These are phyloP conservation scores for Hephaestus fuliginosus DNA, from an alignment of 2,797 vertebrate species.

Conservation along the genomic window DNA sequence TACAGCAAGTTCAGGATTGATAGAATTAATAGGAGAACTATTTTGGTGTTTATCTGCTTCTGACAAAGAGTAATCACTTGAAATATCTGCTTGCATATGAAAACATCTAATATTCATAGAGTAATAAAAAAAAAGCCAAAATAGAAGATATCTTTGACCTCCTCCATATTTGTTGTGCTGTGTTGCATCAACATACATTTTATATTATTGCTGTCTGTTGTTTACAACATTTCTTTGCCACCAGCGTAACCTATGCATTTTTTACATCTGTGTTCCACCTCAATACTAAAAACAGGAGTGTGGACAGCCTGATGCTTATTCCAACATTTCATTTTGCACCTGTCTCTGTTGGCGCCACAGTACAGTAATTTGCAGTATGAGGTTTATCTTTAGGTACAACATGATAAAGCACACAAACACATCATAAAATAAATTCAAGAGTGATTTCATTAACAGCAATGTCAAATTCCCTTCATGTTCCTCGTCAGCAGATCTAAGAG, in stretches of 20 bases:
- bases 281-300: not conserved
- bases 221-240: constrained; percentile 13
- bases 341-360: not conserved
- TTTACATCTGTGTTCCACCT: constrained; percentile 6
- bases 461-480: not conserved
- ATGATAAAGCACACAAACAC: not conserved
- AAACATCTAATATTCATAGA: constrained; percentile 30
- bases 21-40: not conserved
- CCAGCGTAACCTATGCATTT: not conserved
- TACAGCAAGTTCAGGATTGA: not conserved
- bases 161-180: constrained; percentile 5
- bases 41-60: not conserved
- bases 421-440: constrained; percentile 8
- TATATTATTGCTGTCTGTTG: constrained; percentile 22
- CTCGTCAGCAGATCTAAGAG: constrained; percentile 6
- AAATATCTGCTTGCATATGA: constrained; percentile 3
- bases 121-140: constrained; percentile 1
- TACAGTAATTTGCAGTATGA: constrained; percentile 6
- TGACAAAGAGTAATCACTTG: not conserved
- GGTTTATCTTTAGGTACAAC: constrained; percentile 9
- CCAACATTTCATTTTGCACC: constrained; percentile 16
- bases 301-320: not conserved
- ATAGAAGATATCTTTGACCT: constrained; percentile 4
- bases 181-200: constrained; percentile 8
- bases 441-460: constrained; percentile 9